Conservation (phyloP, 2,888 invertebrate genomes). For the Drosophila ustulata region DNA sequence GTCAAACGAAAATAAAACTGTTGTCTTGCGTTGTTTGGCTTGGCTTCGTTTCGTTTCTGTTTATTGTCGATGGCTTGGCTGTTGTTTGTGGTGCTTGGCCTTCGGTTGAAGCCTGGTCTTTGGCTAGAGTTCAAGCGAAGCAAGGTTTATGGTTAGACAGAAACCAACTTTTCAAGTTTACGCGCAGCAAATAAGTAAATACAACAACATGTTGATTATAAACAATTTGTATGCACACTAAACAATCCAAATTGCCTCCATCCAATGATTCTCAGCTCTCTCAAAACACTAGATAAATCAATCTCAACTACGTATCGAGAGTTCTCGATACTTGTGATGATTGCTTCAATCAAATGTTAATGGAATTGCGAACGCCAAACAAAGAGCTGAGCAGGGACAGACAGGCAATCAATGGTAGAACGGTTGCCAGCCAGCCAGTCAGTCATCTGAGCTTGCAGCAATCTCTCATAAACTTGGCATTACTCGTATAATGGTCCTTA, state of each 20-base stretch:
- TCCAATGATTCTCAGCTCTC: slow-evolving; percentile 10
- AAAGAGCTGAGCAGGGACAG: neutral
- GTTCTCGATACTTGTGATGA: slow-evolving; percentile 12
- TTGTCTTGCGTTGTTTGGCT: slow-evolving; percentile 17
- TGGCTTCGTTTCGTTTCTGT: slow-evolving; percentile 6
- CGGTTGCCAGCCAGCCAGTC: slow-evolving; percentile 4
- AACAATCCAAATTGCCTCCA: slow-evolving; percentile 31
- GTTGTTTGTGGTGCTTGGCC: slow-evolving; percentile 28
- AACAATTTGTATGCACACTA: slow-evolving; percentile 37
- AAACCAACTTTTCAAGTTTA: slow-evolving; percentile 42
- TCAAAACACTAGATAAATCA: slow-evolving; percentile 34
- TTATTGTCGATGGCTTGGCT: slow-evolving; percentile 2
- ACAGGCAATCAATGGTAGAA: slow-evolving; percentile 10
- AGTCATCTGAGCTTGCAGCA: neutral
- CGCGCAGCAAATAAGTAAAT: neutral
- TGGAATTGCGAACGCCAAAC: slow-evolving; percentile 21
- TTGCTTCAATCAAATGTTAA: slow-evolving; percentile 32
- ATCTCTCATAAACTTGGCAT: neutral
- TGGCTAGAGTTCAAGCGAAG: slow-evolving; percentile 27
- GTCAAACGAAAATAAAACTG: slow-evolving; percentile 63
- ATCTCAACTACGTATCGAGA: neutral
- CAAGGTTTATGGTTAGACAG: slow-evolving; percentile 40
- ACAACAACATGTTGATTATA: slow-evolving; percentile 14
- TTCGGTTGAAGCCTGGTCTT: slow-evolving; percentile 32
- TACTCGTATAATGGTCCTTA: neutral